Evolutionary conservation across 2,888 invertebrate species (phyloP).

Genomic region (Perizoma affinitatum): DNA sequence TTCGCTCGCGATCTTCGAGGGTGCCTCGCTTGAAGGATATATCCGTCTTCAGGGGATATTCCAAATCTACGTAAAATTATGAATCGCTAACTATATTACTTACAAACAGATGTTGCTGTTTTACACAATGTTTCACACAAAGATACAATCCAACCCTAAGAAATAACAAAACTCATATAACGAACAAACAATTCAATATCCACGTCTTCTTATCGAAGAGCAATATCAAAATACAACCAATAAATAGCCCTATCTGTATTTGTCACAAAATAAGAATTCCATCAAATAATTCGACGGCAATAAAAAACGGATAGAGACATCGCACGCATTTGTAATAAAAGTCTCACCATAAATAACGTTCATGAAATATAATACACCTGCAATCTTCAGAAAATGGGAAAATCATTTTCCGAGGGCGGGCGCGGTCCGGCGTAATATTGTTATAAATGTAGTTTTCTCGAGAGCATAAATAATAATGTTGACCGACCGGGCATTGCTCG

Average conservation of each 20-base stretch:
- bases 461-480: constrained; percentile 82
- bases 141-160: constrained; percentile 25
- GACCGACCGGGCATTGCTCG: constrained; percentile 52
- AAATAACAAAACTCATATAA: constrained; percentile 46
- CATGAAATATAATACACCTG: constrained; percentile 85
- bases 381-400: constrained; percentile 83
- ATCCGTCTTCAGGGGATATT: constrained; percentile 75
- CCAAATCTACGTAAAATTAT: constrained; percentile 69
- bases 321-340: constrained; percentile 84
- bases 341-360: constrained; percentile 83
- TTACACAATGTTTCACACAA: constrained; percentile 7
- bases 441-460: constrained; percentile 82
- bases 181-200: constrained; percentile 57
- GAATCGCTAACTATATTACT: constrained; percentile 49
- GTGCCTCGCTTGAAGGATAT: constrained; percentile 75
- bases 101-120: constrained; percentile 9
- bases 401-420: constrained; percentile 83
- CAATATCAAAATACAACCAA: constrained; percentile 64
- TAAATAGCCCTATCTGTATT: constrained; percentile 66
- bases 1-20: constrained; percentile 61
- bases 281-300: constrained; percentile 78
- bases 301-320: constrained; percentile 83
- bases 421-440: constrained; percentile 82
- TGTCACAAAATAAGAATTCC: constrained; percentile 74
- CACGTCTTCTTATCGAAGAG: constrained; percentile 53